A percentile compares a stretch with the other conserved stretches of the same genome.
phyloP scores from a whole-genome alignment of 2,888 invertebrate species.

The Agrotis puta region DNA sequence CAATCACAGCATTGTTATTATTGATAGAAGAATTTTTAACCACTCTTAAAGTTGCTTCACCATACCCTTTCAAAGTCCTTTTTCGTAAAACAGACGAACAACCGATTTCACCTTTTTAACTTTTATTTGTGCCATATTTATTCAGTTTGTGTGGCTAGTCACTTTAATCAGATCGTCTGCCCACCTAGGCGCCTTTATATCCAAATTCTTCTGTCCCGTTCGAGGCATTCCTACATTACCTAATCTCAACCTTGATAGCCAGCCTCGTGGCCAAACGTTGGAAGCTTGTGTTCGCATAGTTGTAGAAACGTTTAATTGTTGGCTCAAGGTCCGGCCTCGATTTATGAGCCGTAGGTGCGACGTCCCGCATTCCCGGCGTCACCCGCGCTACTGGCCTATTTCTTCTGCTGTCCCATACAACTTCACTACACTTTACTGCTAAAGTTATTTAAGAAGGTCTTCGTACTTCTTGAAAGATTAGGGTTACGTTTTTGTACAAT shows the following conservation, averaged over 20 bases:
- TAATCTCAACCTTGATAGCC: not conserved
- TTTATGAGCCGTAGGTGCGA: conserved; percentile 64
- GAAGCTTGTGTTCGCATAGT: conserved; percentile 58
- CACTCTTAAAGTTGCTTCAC: not conserved
- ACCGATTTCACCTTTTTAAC: not conserved
- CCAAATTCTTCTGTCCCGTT: no score
- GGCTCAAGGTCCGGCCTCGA: conserved; percentile 64
- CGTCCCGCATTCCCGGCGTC: conserved; percentile 47
- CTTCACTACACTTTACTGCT: conserved; percentile 22
- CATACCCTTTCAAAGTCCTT: not conserved
- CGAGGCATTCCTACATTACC: not conserved
- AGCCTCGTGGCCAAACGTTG: conserved; percentile 40
- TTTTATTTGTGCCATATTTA: no score
- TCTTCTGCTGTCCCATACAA: conserved; percentile 44
- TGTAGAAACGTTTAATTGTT: conserved; percentile 66
- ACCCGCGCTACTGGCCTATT: conserved; percentile 42
- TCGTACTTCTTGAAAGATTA: not conserved
- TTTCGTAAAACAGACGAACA: no score
- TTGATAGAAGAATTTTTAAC: not conserved
- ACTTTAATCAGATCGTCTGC: no score
- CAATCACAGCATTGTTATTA: not conserved
- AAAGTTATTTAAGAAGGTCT: conserved; percentile 27
- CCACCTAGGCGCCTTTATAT: no score
- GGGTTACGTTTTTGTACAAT: not conserved
- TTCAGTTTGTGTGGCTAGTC: no score